Evolutionary conservation across 2,113 vertebrate species (phyloP).

Genomic region (Sturnira hondurensis): DNA sequence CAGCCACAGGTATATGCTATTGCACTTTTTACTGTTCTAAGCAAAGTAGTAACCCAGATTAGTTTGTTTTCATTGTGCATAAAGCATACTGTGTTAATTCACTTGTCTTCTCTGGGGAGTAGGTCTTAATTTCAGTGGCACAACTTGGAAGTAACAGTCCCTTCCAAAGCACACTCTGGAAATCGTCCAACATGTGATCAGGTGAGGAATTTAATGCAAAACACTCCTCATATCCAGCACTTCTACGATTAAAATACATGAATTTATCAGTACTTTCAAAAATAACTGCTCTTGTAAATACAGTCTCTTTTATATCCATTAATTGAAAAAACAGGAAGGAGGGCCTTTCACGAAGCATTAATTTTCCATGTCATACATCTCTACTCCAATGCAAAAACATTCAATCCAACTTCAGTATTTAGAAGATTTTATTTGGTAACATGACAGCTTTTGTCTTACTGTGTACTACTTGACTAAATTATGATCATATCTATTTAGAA

Average conservation of each 20-base stretch:
- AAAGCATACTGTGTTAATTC: conserved; percentile 82
- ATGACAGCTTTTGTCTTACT: background rate
- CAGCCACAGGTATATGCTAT: background rate
- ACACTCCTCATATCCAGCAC: conserved; percentile 65
- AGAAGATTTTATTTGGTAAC: background rate
- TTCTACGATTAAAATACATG: conserved; percentile 78
- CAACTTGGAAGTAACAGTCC: conserved; percentile 79
- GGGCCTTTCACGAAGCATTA: conserved; percentile 1
- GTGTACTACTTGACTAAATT: background rate
- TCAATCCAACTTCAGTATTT: background rate
- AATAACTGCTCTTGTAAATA: conserved; percentile 54
- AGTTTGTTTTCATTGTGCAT: conserved; percentile 74
- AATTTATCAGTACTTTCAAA: conserved; percentile 63
- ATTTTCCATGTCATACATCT: background rate
- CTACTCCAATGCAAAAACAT: background rate
- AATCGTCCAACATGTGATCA: conserved; percentile 79
- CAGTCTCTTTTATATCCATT: conserved; percentile 42
- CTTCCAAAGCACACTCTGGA: conserved; percentile 76
- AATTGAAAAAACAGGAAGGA: background rate
- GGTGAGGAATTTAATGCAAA: conserved; percentile 78
- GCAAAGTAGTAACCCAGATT: conserved; percentile 70
- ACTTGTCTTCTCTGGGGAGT: conserved; percentile 81
- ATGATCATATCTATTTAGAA: background rate
- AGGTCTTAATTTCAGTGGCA: conserved; percentile 82
- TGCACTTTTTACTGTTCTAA: conserved; percentile 65